Conservation (phyloP, 2,888 invertebrate species). For the Meiosimyza platycephala region DNA sequence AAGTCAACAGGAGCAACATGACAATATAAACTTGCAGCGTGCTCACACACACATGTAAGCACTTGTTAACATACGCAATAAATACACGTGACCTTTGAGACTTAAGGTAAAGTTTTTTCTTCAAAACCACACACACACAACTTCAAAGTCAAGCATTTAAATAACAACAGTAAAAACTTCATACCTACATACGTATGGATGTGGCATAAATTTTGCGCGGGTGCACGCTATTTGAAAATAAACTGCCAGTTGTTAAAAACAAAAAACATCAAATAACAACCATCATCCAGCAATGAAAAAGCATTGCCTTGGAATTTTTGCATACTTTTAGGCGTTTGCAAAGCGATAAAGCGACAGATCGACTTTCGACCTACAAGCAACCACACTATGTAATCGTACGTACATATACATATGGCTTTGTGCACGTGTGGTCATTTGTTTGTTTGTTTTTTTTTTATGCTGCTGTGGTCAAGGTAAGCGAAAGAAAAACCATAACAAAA, state of each 20-base stretch:
- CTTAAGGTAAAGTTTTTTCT: background rate
- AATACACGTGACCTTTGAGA: constrained; percentile 9
- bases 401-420: no score
- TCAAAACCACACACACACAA: background rate
- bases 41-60: background rate
- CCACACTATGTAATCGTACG: no score
- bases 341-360: background rate
- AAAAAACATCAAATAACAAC: background rate
- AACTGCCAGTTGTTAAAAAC: background rate
- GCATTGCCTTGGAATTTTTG: background rate
- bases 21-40: no score
- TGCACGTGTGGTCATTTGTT: no score
- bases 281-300: background rate
- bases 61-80: background rate
- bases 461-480: no score
- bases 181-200: no score
- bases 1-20: no score
- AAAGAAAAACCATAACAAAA: no score
- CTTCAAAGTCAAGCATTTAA: no score
- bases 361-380: no score
- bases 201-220: background rate
- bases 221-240: background rate
- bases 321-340: background rate
- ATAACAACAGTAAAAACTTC: no score
- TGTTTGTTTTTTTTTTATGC: no score